Evolutionary conservation across 2,113 vertebrate species (phyloP).

Genomic region (Aptenodytes forsteri): DNA sequence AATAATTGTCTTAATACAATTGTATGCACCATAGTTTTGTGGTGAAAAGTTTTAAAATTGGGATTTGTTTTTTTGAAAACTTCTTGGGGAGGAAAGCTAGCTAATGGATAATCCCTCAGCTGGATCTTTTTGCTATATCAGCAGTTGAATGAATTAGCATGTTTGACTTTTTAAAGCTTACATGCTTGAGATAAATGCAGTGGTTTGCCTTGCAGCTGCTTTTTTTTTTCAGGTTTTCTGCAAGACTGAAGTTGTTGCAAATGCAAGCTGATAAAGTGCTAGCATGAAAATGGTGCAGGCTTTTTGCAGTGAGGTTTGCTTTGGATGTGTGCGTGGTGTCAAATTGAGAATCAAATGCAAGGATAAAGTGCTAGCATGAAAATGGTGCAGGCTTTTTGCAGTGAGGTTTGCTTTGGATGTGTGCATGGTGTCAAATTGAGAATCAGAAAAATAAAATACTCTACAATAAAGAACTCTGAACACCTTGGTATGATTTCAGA

Average conservation of each 20-base stretch:
- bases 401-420: neutral
- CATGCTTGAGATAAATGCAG: neutral
- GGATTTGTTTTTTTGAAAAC: neutral
- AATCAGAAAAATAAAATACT: neutral
- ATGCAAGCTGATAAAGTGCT: neutral
- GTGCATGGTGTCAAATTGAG: neutral
- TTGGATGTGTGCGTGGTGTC: accelerated
- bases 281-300: neutral
- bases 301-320: neutral
- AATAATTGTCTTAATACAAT: neutral
- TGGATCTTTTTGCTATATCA: neutral
- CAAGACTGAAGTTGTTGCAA: neutral
- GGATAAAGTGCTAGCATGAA: neutral
- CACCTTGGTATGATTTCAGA: neutral
- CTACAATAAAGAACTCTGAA: neutral
- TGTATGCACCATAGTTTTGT: neutral
- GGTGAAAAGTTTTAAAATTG: neutral
- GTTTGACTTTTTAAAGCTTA: neutral
- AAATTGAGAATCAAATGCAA: neutral
- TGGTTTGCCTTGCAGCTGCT: neutral
- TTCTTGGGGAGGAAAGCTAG: neutral
- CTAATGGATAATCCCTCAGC: neutral
- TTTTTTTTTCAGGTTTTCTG: neutral
- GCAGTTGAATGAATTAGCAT: neutral
- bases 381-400: neutral